Base-by-base conservation (phyloP, 2,888 invertebrate species). In the Watsonalla binaria region DNA sequence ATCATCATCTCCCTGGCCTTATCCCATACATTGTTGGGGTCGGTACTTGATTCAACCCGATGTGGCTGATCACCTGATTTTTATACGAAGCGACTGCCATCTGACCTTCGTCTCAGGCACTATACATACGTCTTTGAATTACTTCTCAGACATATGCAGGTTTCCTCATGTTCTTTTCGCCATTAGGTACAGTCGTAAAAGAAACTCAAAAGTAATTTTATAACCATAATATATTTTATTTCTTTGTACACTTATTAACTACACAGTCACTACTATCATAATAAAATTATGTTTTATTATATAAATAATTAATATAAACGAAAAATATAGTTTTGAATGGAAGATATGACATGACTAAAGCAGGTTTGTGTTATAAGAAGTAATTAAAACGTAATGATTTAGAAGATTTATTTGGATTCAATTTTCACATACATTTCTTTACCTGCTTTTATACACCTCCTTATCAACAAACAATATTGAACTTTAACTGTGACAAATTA, bases 211-310 rank as follows among this genome's bases (percentile, higher is more conserved):
- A 56, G 47, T 58, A 59, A 64, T 62, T 62, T 60, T 58, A 52
- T 63, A 66, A 71, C 67, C 57, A 56, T 66, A 62, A 65, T 65
- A 66, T 68, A 66, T 62, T 70, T 68, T 65, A 66, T 56, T 70
- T 60, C 39, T 57, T 53, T 57, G 51, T 63, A 61, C 58, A 60
- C 53, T 55, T 59, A 56, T 46, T 52, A 51, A 50, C 67, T 71
- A 70, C 65, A 71, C 72, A 71, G 70, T 71, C 70, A 70, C 64
- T 60, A 51, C 70, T 63, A 67, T 65, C 57, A 57, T 63, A 56
- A 58, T 55, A 56, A 58, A 13, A 37, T 47, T 52, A 47, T 24
- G 24, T 24, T 24, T 48, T 46, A 58, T 55, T 54, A 56, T 51
- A 59, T 55, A 37, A 58, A 63, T 61, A 42, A 62, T 63, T 62